Evolutionary conservation across 1,140 invertebrate genomes (phyloP).

Genomic region (Eueides isabella): DNA sequence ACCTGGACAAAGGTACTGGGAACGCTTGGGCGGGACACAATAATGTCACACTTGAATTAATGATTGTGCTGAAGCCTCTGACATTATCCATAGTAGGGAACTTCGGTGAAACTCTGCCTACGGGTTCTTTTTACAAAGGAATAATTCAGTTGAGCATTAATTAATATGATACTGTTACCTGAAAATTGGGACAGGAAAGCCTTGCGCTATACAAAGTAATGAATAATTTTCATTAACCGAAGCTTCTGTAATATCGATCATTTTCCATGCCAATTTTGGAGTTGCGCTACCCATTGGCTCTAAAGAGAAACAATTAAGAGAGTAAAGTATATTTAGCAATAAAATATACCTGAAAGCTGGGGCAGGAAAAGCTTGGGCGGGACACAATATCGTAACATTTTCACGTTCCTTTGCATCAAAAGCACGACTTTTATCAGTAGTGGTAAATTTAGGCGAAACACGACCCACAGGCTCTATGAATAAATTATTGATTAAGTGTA

Average conservation of each 20-base stretch:
- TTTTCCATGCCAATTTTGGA: conserved; percentile 84
- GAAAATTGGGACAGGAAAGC: conserved; percentile 87
- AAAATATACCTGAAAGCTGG: conserved; percentile 86
- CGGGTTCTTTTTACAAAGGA: conserved; percentile 68
- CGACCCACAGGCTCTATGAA: conserved; percentile 88
- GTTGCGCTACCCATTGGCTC: conserved; percentile 88
- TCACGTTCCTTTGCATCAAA: conserved; percentile 81
- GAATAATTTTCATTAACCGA: conserved; percentile 75
- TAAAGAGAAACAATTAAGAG: conserved; percentile 67
- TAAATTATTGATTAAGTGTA: conserved; percentile 47
- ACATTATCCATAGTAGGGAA: conserved; percentile 86
- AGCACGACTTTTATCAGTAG: conserved; percentile 85
- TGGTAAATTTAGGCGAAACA: conserved; percentile 89
- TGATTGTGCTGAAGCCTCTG: conserved; percentile 81
- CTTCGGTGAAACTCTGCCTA: conserved; percentile 86
- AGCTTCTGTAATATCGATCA: conserved; percentile 72
- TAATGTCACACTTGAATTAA: conserved; percentile 80
- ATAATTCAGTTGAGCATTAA: conserved; percentile 34
- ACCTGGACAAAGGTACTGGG: conserved; percentile 85
- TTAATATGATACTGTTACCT: conserved; percentile 78
- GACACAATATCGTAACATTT: conserved; percentile 85
- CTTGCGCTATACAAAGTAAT: conserved; percentile 88
- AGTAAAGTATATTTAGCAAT: conserved; percentile 47
- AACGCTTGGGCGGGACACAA: conserved; percentile 86
- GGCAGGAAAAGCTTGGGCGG: conserved; percentile 87